phyloP scores from a whole-genome alignment of 2,888 invertebrate genomes.

The Lasioglossum pauxillum region DNA sequence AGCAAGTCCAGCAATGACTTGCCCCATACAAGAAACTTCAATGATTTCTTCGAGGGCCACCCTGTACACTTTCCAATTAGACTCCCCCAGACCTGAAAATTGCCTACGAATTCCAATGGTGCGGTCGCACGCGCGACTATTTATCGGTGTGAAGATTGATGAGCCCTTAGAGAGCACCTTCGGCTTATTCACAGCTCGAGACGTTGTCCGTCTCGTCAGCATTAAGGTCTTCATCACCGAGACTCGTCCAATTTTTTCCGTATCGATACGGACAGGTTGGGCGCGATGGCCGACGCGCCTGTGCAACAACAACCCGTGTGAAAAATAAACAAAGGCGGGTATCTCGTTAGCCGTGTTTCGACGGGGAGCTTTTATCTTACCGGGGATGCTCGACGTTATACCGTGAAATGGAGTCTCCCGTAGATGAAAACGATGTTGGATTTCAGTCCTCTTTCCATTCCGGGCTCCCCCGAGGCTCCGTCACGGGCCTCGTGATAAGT shows the following conservation, averaged over 20 bases:
- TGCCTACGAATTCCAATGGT: background rate
- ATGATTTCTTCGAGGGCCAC: background rate
- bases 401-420: conserved; percentile 81
- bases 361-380: conserved; percentile 72
- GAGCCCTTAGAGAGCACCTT: background rate
- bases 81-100: background rate
- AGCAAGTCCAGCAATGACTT: too few relatives aligned
- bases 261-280: conserved; percentile 69
- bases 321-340: conserved; percentile 81
- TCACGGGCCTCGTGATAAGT: conserved; percentile 73
- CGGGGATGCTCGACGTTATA: conserved; percentile 76
- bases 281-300: conserved; percentile 39
- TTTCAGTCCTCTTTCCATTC: conserved; percentile 70
- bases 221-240: conserved; percentile 66
- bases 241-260: conserved; percentile 64
- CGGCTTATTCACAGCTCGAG: conserved; percentile 10
- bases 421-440: conserved; percentile 75
- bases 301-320: conserved; percentile 63
- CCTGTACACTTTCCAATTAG: background rate
- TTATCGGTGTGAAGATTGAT: background rate
- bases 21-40: background rate
- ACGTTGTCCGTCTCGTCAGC: conserved; percentile 13
- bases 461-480: conserved; percentile 54
- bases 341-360: conserved; percentile 77
- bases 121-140: background rate